Percentiles rank a stretch among this genome's conserved stretches.
phyloP scores from a whole-genome alignment of 1,140 invertebrate genomes.

The Hylaeus volcanicus region DNA sequence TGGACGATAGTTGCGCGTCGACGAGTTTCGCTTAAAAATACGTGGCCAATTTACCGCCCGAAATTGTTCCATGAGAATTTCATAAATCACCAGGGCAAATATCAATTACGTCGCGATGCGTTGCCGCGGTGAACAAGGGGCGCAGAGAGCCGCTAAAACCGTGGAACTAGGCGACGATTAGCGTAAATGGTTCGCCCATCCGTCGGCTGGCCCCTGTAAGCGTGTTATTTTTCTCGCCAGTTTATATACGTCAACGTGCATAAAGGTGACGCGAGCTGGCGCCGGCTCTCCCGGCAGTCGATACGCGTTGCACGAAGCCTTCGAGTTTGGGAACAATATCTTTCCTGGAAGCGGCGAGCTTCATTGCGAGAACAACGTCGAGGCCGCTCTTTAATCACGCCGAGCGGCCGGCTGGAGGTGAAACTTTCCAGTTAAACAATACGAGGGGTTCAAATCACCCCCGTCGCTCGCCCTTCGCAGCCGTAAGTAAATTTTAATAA shows the following conservation, averaged over 20 bases:
- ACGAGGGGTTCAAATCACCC: conserved; percentile 55
- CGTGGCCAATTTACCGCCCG: conserved; percentile 26
- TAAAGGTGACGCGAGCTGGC: neutral
- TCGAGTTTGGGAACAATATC: conserved; percentile 57
- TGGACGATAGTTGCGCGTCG: neutral
- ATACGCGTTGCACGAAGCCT: conserved; percentile 33
- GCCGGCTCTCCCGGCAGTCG: conserved; percentile 36
- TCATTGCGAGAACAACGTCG: conserved; percentile 59
- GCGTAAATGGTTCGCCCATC: conserved; percentile 40
- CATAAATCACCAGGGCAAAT: conserved; percentile 46
- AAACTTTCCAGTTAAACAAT: conserved; percentile 58
- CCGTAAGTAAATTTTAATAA: conserved; percentile 55
- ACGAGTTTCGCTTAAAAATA: conserved; percentile 30
- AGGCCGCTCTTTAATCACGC: conserved; percentile 58
- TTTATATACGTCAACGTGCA: conserved; percentile 27
- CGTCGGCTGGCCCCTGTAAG: conserved; percentile 21
- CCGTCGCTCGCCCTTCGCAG: conserved; percentile 22
- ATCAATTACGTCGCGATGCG: conserved; percentile 46
- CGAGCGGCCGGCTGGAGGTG: conserved; percentile 30
- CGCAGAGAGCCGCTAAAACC: conserved; percentile 24
- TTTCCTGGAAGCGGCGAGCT: conserved; percentile 58
- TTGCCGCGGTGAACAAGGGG: conserved; percentile 6
- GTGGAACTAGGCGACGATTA: conserved; percentile 52
- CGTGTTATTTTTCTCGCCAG: conserved; percentile 51
- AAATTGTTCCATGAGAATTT: conserved; percentile 48